Evolutionary conservation across 2,888 invertebrate genomes (phyloP).

Genomic region (Agrotis exclamationis): DNA sequence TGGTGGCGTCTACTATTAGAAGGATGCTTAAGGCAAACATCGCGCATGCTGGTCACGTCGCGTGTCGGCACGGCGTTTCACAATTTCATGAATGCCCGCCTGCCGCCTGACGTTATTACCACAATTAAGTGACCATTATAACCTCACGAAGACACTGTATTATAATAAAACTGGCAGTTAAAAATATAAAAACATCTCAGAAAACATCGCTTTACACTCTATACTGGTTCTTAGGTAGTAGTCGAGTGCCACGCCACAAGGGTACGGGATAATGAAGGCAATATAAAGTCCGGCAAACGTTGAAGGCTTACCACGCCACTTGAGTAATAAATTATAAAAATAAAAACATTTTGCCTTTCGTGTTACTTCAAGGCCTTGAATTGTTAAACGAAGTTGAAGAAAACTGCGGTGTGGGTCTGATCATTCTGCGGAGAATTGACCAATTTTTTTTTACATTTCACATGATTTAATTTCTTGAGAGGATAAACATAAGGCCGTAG

Average conservation of each 20-base stretch:
- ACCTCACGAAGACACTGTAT: constrained; percentile 52
- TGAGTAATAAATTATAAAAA: constrained; percentile 57
- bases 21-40: constrained; percentile 61
- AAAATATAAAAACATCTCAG: constrained; percentile 51
- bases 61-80: constrained; percentile 61
- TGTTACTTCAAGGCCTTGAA: constrained; percentile 48
- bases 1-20: constrained; percentile 64
- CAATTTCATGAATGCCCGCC: constrained; percentile 70
- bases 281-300: constrained; percentile 54
- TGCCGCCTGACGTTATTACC: constrained; percentile 69
- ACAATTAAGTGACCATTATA: constrained; percentile 74
- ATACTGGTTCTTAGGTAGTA: constrained; percentile 33
- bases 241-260: constrained; percentile 47
- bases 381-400: constrained; percentile 37
- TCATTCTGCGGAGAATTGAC: constrained; percentile 13
- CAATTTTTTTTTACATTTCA: constrained; percentile 30
- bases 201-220: constrained; percentile 37
- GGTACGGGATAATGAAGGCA: constrained; percentile 62
- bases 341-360: constrained; percentile 44
- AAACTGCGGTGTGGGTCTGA: constrained; percentile 24
- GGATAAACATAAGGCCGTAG: constrained; percentile 9
- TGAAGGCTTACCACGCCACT: constrained; percentile 40
- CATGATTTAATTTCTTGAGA: constrained; percentile 25
- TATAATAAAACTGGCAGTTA: constrained; percentile 49
- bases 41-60: constrained; percentile 77